Percentiles rank a stretch among this genome's conserved stretches.
These are phyloP conservation scores for Colistium nudipinnis DNA, from an alignment of 2,113 vertebrate species.

Conservation along the genomic window DNA sequence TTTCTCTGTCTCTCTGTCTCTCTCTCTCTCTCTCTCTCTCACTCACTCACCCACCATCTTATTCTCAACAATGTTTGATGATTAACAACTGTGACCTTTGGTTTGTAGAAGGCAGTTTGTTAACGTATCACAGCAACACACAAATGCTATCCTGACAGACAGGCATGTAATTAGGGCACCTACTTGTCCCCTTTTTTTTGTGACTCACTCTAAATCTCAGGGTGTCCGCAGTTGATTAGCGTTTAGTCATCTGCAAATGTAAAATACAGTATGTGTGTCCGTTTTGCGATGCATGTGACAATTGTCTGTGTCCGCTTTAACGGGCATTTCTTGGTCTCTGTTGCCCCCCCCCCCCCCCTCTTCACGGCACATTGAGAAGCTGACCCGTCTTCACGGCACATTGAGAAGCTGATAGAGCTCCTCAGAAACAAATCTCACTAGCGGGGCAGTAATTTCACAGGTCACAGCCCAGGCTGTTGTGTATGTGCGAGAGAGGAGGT, in stretches of 20 bases:
- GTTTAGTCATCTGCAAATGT: conserved; percentile 18
- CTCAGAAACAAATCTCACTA: conserved; percentile 75
- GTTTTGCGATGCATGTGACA: neutral
- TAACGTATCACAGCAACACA: conserved; percentile 40
- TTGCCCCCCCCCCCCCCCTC: conserved; percentile 57
- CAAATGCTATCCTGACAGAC: conserved; percentile 49
- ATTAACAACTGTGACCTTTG: conserved; percentile 73
- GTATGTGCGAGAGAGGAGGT: conserved; percentile 54
- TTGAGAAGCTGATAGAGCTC: conserved; percentile 75
- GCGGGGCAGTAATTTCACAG: conserved; percentile 80
- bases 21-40: conserved; percentile 21
- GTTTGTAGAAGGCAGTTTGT: conserved; percentile 57
- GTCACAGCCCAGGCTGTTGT: conserved; percentile 72
- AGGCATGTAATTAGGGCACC: conserved; percentile 64
- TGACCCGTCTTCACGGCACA: conserved; percentile 75
- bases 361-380: conserved; percentile 75
- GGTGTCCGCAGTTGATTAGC: conserved; percentile 16
- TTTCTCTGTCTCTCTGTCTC: conserved; percentile 20
- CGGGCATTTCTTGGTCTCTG: conserved; percentile 15
- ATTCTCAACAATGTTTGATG: conserved; percentile 47
- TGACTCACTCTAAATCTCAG: neutral
- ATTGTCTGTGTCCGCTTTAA: conserved; percentile 2
- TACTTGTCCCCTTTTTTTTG: conserved; percentile 31
- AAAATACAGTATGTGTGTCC: conserved; percentile 14
- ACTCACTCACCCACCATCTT: conserved; percentile 13